A percentile compares a stretch with the other conserved stretches of the same genome.
phyloP scores from a whole-genome alignment of 2,888 invertebrate species.

The Cantharis nigra region DNA sequence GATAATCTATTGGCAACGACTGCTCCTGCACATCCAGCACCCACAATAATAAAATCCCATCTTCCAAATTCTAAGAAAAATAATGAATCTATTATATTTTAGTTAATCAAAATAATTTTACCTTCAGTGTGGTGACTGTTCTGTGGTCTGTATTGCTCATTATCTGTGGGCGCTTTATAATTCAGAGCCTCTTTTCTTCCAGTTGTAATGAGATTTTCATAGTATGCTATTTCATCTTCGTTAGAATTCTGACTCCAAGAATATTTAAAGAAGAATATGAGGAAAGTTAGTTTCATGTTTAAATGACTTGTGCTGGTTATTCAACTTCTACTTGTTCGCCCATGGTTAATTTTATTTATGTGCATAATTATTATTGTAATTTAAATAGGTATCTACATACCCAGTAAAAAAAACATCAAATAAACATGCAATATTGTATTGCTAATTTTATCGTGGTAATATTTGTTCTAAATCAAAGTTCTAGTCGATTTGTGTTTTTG shows the following conservation, averaged over 20 bases:
- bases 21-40: conserved; percentile 71
- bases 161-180: neutral
- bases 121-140: neutral
- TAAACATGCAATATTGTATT: too few species aligned
- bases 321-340: neutral
- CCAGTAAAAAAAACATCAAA: too few species aligned
- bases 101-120: too few species aligned
- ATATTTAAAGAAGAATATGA: neutral
- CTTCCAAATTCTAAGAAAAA: conserved; percentile 65
- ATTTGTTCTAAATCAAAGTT: too few species aligned
- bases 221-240: neutral
- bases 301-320: neutral
- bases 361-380: too few species aligned
- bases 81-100: too few species aligned
- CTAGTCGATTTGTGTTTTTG: too few species aligned
- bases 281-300: too few species aligned
- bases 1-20: too few species aligned
- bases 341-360: too few species aligned
- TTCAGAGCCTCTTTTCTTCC: neutral
- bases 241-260: neutral
- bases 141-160: neutral
- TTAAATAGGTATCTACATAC: too few species aligned
- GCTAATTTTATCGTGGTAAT: too few species aligned
- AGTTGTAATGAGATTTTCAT: neutral
- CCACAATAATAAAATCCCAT: conserved; percentile 58